Evolutionary conservation across 2,113 vertebrate species (phyloP).

Genomic region (Azemiops feae): DNA sequence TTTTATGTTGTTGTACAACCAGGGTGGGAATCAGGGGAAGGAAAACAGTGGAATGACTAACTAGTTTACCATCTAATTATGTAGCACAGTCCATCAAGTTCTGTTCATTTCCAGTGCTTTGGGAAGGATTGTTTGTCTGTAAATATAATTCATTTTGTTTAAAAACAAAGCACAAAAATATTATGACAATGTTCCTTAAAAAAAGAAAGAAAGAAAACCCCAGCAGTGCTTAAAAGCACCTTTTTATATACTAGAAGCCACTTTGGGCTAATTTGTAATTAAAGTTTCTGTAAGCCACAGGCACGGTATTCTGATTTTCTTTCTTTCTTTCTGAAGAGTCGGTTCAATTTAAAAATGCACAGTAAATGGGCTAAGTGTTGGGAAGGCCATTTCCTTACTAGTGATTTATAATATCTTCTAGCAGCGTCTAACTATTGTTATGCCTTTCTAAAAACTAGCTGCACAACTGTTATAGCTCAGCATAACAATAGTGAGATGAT

Average conservation of each 20-base stretch:
- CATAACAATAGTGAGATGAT: neutral
- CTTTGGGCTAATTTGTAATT: neutral
- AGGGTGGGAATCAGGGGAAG: neutral
- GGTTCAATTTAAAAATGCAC: neutral
- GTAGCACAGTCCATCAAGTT: neutral
- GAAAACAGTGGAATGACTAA: neutral
- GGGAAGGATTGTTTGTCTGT: neutral
- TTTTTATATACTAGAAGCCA: neutral
- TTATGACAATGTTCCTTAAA: neutral
- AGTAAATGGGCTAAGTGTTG: neutral
- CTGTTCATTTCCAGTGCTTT: neutral
- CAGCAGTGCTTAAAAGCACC: neutral
- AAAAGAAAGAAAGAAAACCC: neutral
- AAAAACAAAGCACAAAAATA: neutral
- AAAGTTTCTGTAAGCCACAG: neutral
- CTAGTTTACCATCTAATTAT: neutral
- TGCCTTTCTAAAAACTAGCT: neutral
- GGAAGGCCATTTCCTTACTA: neutral
- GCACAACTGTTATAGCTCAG: neutral
- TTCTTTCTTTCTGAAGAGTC: neutral
- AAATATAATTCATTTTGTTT: neutral
- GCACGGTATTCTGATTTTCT: neutral
- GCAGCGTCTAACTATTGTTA: neutral
- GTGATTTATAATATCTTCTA: neutral
- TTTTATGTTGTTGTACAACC: neutral